Evolutionary conservation across 2,113 vertebrate genomes (phyloP).

Genomic region (Dipodomys ordii): DNA sequence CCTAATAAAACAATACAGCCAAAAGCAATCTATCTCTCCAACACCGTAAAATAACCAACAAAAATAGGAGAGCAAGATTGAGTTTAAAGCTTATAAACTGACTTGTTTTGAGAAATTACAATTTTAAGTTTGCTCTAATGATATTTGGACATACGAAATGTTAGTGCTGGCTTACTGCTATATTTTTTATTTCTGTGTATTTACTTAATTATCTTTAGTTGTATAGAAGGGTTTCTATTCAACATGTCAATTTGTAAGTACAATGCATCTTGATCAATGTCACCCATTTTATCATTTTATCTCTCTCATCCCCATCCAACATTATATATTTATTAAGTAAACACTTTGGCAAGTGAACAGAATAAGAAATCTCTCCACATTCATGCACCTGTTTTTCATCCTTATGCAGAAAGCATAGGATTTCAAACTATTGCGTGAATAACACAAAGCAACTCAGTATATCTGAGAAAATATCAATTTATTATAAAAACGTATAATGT

Average conservation of each 20-base stretch:
- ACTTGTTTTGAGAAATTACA: constrained; percentile 28
- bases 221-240: no score
- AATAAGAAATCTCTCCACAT: not conserved
- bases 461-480: not conserved
- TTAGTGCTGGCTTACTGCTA: not conserved
- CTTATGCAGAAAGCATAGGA: constrained; percentile 3
- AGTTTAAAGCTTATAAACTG: constrained; percentile 36
- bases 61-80: not conserved
- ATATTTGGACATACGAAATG: not conserved
- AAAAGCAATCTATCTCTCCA: not conserved
- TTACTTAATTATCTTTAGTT: no score
- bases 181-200: no score
- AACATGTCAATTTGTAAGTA: no score
- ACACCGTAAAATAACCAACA: not conserved
- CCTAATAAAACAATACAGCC: not conserved
- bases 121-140: not conserved
- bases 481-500: not conserved
- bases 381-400: not conserved
- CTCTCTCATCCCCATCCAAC: no score
- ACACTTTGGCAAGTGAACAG: not conserved
- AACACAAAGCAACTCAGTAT: not conserved
- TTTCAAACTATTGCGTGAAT: not conserved
- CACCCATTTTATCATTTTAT: no score
- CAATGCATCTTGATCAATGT: no score
- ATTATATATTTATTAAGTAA: not conserved